These are phyloP conservation scores for Oreotrochilus melanogaster DNA, from an alignment of 2,113 vertebrate species.

Conservation along the genomic window DNA sequence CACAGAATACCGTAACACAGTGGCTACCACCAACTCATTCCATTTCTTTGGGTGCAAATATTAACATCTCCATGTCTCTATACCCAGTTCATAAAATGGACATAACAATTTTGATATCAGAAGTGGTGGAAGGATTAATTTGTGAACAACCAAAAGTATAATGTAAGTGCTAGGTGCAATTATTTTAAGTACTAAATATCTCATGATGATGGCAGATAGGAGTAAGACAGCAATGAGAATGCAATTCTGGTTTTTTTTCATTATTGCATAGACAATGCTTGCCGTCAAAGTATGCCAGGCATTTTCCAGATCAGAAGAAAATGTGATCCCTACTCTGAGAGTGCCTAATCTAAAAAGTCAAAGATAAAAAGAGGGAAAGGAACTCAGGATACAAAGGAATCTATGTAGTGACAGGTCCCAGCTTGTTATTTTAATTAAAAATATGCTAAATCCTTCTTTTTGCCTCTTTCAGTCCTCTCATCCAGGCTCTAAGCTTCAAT, in stretches of 20 bases:
- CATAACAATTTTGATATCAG: neutral
- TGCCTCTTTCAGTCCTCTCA: slow-evolving; percentile 59
- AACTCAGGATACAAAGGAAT: slow-evolving; percentile 63
- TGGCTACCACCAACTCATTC: neutral
- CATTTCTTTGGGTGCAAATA: neutral
- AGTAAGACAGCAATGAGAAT: neutral
- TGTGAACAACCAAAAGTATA: neutral
- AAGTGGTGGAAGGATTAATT: neutral
- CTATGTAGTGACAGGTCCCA: slow-evolving; percentile 48
- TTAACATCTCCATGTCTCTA: neutral
- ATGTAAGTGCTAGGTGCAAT: slow-evolving; percentile 2
- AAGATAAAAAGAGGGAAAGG: slow-evolving; percentile 57
- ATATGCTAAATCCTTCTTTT: slow-evolving; percentile 59
- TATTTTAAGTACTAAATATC: slow-evolving; percentile 21
- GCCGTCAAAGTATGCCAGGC: slow-evolving; percentile 34
- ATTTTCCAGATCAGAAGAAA: slow-evolving; percentile 62
- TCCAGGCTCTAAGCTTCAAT: slow-evolving; percentile 46
- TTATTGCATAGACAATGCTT: slow-evolving; percentile 21
- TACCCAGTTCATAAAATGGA: neutral
- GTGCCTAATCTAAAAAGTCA: slow-evolving; percentile 57
- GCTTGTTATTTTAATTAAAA: slow-evolving; percentile 72
- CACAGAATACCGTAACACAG: neutral
- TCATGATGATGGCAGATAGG: neutral
- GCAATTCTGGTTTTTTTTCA: neutral
- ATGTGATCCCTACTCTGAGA: slow-evolving; percentile 39